Base-by-base conservation (phyloP, 1,140 invertebrate species). In the Physella acuta region DNA sequence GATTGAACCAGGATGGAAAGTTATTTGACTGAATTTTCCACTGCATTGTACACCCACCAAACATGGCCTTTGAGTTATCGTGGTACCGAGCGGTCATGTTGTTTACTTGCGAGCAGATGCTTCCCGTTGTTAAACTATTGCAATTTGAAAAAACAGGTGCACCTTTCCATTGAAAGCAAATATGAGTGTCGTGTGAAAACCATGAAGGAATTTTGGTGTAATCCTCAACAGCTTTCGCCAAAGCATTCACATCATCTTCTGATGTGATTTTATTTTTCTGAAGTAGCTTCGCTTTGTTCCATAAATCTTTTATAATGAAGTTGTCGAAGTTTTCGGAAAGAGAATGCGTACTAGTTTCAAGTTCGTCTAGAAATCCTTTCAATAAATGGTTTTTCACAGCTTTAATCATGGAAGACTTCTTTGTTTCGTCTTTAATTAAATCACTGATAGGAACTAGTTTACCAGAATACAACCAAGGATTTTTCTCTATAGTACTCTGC, bases 41-140 rank as follows among this genome's bases (percentile, higher is more conserved):
- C 39, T 59, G 53, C 72, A 73, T 73, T 0, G 53, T n/a, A 26
- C 72, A 74, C 3, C 72, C 72, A 26, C 72, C 72, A 2, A n/a
- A 31, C 33, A 69, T 55, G 4, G 59, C n/a, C 64, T 74, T 65
- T n/a, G 69, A 63, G 61, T 73, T 68, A 53, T 73, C 72, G 2
- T 61, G 31, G 59, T 74, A 74, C 28, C 49, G 44, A 17, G 64
- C 49, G 5, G 72, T 74, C 72, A 71, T 74, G 0, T 17, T 26
- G 24, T 52, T 51, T n/a, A 59, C 60, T 14, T 14, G 24, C 2
- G 72, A 62, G 31, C 72, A 73, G 3, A 73, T 63, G 24, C 17
- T 28, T 30, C 68, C 33, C 4, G 44, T 63, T 3, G 70, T 67
- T 0, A 68, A 64, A 31, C 70, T 65, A 30, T 70, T 65, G 31